phyloP scores from a whole-genome alignment of 2,797 vertebrate genomes.

The Sus cebifrons region DNA sequence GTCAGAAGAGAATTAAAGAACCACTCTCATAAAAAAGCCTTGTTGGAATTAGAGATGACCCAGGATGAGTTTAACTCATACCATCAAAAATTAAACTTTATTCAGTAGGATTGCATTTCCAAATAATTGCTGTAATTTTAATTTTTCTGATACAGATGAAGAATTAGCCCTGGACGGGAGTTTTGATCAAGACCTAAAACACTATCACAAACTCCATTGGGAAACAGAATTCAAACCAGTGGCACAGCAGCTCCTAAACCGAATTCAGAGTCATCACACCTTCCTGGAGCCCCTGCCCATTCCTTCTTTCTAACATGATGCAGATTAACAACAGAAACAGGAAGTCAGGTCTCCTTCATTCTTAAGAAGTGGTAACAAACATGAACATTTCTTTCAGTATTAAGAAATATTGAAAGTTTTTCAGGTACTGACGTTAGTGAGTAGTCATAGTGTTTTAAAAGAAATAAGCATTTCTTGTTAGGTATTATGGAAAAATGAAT shows the following conservation, averaged over 20 bases:
- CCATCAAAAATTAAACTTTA: background rate
- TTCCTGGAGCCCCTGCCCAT: constrained; percentile 77
- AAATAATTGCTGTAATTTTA: constrained; percentile 20
- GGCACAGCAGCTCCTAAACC: constrained; percentile 93
- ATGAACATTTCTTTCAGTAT: constrained; percentile 8
- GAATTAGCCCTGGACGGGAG: constrained; percentile 91
- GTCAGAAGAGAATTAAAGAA: background rate
- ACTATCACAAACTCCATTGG: constrained; percentile 94
- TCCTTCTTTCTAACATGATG: constrained; percentile 76
- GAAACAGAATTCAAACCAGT: constrained; percentile 96
- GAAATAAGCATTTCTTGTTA: constrained; percentile 65
- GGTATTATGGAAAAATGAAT: constrained; percentile 68
- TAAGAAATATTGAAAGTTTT: constrained; percentile 58
- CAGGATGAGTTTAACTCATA: background rate
- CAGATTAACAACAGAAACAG: background rate
- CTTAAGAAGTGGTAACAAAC: constrained; percentile 60
- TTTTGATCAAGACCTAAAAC: constrained; percentile 89
- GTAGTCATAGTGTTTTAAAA: constrained; percentile 67
- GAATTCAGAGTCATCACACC: constrained; percentile 88
- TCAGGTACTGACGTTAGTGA: constrained; percentile 70
- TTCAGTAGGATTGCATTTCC: background rate
- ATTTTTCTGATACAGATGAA: constrained; percentile 92
- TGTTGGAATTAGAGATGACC: background rate
- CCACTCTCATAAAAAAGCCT: background rate
- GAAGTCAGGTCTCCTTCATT: constrained; percentile 51